These are phyloP conservation scores for Phaenicophaeus curvirostris DNA, from an alignment of 2,797 vertebrate genomes.

Conservation along the genomic window DNA sequence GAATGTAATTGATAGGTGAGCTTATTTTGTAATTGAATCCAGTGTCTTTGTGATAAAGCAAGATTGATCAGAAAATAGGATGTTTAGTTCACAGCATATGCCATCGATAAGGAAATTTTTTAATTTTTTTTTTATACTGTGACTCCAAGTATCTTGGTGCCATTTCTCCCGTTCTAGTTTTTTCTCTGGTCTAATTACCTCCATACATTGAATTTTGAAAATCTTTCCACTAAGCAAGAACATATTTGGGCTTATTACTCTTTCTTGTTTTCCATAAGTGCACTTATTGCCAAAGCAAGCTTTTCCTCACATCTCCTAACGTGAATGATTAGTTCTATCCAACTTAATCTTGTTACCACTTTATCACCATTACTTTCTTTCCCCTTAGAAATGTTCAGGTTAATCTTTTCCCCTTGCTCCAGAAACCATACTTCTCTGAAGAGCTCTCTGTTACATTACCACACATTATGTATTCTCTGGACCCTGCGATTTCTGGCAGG, in stretches of 20 bases:
- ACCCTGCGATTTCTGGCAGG: not conserved
- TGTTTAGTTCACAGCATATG: not conserved
- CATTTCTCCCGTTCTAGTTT: not conserved
- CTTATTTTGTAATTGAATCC: constrained; percentile 28
- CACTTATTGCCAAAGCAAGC: constrained; percentile 42
- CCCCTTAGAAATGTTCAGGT: constrained; percentile 23
- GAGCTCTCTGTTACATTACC: not conserved
- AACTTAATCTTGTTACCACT: constrained; percentile 15
- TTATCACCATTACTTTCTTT: constrained; percentile 53
- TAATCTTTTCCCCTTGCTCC: constrained; percentile 6
- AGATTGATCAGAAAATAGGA: not conserved
- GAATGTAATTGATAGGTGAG: not conserved
- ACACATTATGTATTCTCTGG: not conserved
- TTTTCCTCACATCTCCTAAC: not conserved
- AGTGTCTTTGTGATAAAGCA: not conserved
- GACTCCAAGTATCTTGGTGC: not conserved
- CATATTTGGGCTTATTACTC: not conserved
- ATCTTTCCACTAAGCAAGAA: not conserved
- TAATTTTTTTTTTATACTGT: not conserved
- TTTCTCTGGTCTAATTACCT: constrained; percentile 5
- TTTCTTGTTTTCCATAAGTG: constrained; percentile 28
- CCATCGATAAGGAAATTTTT: not conserved
- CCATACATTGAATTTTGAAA: not conserved
- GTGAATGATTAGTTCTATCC: constrained; percentile 50
- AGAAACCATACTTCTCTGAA: not conserved